Evolutionary conservation across 2,797 vertebrate species (phyloP).

Genomic region (Lutjanus campechanus): DNA sequence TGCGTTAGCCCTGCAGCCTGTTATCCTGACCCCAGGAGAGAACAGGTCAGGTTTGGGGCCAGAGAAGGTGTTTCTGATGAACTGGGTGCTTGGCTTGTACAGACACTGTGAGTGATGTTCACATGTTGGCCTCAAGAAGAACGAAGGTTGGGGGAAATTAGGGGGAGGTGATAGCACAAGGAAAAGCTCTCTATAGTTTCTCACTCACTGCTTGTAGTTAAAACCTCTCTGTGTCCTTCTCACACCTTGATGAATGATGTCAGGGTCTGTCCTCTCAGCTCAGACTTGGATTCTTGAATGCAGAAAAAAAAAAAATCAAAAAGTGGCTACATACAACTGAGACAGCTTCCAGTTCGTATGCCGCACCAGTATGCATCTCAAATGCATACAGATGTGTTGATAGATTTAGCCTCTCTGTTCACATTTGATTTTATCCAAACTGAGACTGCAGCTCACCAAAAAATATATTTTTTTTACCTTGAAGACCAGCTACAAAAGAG

Average conservation of each 20-base stretch:
- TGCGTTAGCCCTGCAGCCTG: slow-evolving; percentile 75
- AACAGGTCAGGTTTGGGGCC: slow-evolving; percentile 73
- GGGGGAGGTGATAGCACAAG: slow-evolving; percentile 47
- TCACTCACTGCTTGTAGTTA: slow-evolving; percentile 40
- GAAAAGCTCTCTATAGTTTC: slow-evolving; percentile 50
- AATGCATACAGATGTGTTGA: slow-evolving; percentile 10
- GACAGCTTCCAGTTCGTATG: slow-evolving; percentile 4
- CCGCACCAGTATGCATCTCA: slow-evolving; percentile 18
- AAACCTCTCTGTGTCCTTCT: slow-evolving; percentile 48
- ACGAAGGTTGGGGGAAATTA: slow-evolving; percentile 64
- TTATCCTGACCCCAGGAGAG: slow-evolving; percentile 82
- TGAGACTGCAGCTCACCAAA: background rate
- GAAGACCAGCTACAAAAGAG: background rate
- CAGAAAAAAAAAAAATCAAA: background rate
- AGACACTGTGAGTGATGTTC: slow-evolving; percentile 85
- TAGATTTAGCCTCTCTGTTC: slow-evolving; percentile 25
- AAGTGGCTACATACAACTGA: slow-evolving; percentile 2
- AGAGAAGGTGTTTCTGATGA: slow-evolving; percentile 83
- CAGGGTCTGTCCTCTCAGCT: slow-evolving; percentile 28
- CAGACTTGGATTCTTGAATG: slow-evolving; percentile 1
- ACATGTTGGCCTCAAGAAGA: slow-evolving; percentile 65
- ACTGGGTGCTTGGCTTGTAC: slow-evolving; percentile 76
- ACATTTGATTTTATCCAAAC: background rate
- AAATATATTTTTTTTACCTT: background rate
- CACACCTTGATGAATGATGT: slow-evolving; percentile 46